A percentile compares a stretch with the other conserved stretches of the same genome.
These are phyloP conservation scores for Patiria miniata DNA, from an alignment of 35 echinoderm and acorn worm species.

Conservation along the genomic window DNA sequence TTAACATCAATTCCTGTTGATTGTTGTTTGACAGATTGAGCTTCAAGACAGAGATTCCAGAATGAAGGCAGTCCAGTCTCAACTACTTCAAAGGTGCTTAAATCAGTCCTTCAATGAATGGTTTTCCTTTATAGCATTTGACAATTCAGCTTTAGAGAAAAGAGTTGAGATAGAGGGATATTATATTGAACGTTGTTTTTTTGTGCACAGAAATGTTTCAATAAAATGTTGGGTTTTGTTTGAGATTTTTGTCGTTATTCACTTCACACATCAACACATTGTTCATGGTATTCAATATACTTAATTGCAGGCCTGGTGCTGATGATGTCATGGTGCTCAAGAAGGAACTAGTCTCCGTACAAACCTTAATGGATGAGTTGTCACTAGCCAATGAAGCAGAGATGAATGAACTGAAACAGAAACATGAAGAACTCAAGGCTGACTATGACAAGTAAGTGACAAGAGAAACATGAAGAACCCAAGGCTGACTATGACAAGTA, in stretches of 20 bases:
- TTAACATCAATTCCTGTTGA: neutral
- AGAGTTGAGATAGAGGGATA: too few species aligned
- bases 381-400: constrained; percentile 67
- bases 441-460: constrained; percentile 30
- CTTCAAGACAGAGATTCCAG: constrained; percentile 71
- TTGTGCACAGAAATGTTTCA: too few species aligned
- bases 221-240: too few species aligned
- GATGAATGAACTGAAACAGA: constrained; percentile 61
- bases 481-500: too few species aligned
- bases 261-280: too few species aligned
- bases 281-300: neutral
- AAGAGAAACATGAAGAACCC: too few species aligned
- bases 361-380: constrained; percentile 92
- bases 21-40: constrained; percentile 84
- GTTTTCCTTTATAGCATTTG: too few species aligned
- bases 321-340: constrained; percentile 92
- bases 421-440: constrained; percentile 50
- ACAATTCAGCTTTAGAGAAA: too few species aligned
- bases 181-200: too few species aligned
- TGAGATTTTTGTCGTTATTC: too few species aligned
- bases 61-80: constrained; percentile 82
- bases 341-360: constrained; percentile 89
- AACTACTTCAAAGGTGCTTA: constrained; percentile 81
- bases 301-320: constrained; percentile 67
- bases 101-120: too few species aligned